phyloP scores from a whole-genome alignment of 2,113 vertebrate species.

The Cnemophilus loriae region DNA sequence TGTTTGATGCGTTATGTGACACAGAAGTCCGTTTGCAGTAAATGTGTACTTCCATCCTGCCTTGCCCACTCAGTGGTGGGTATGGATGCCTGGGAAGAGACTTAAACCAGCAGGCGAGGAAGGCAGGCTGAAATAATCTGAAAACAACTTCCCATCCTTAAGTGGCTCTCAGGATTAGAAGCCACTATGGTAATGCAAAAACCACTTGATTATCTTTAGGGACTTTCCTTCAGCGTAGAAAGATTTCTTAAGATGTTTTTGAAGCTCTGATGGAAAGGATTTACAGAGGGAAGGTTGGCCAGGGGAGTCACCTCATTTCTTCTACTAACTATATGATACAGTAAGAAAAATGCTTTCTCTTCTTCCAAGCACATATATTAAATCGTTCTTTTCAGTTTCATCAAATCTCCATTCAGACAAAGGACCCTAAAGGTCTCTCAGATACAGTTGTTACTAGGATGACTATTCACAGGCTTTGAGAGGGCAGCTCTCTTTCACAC shows the following conservation, averaged over 20 bases:
- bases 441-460: neutral
- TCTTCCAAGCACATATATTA: neutral
- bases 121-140: neutral
- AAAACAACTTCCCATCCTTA: neutral
- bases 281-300: neutral
- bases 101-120: neutral
- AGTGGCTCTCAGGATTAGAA: neutral
- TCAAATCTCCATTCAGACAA: neutral
- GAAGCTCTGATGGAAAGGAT: neutral
- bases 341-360: neutral
- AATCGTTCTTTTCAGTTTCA: neutral
- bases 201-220: neutral
- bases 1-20: fast-evolving
- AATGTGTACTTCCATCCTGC: neutral
- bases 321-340: neutral
- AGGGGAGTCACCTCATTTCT: fast-evolving
- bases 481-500: neutral
- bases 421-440: neutral
- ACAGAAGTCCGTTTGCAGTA: neutral
- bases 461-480: neutral
- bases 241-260: neutral
- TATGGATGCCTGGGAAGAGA: neutral
- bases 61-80: neutral
- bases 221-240: neutral
- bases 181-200: neutral